Conservation (phyloP, 2,113 vertebrate genomes). For the Tetrax tetrax region DNA sequence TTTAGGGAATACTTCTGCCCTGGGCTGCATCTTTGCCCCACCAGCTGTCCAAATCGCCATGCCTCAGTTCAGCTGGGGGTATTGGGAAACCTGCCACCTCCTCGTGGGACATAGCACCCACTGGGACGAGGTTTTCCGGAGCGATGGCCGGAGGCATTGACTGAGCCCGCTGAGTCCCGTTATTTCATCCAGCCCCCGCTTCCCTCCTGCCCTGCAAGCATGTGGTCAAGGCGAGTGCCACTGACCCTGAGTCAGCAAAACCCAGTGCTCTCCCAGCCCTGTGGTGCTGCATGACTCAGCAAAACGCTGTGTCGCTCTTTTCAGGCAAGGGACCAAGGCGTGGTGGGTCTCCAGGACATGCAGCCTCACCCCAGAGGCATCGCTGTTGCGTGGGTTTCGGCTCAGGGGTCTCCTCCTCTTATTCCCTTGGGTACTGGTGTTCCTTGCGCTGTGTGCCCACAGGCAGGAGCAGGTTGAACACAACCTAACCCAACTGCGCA, state of each 20-base stretch:
- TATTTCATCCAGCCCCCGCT: background rate
- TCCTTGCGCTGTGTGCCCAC: rapidly evolving
- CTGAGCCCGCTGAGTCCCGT: background rate
- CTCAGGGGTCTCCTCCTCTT: rapidly evolving
- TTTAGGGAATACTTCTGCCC: background rate
- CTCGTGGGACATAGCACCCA: rapidly evolving
- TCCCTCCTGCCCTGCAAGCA: background rate
- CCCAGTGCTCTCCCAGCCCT: rapidly evolving
- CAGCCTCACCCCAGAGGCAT: background rate
- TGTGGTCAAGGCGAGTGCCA: background rate
- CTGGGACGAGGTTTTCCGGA: background rate
- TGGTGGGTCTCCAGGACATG: background rate
- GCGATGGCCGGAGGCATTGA: rapidly evolving
- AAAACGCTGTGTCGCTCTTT: background rate
- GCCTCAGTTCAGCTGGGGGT: rapidly evolving
- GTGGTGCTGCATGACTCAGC: background rate
- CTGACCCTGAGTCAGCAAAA: conserved; percentile 51
- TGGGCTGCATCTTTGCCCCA: background rate
- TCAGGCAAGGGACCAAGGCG: background rate
- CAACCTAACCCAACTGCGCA: rapidly evolving
- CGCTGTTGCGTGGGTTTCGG: rapidly evolving
- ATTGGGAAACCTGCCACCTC: rapidly evolving
- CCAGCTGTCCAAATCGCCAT: rapidly evolving
- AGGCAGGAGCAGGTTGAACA: background rate
- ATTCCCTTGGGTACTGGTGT: background rate